Percentiles rank a stretch among this genome's conserved stretches.
phyloP scores from a whole-genome alignment of 2,113 vertebrate species.

The Nothoprocta perdicaria region DNA sequence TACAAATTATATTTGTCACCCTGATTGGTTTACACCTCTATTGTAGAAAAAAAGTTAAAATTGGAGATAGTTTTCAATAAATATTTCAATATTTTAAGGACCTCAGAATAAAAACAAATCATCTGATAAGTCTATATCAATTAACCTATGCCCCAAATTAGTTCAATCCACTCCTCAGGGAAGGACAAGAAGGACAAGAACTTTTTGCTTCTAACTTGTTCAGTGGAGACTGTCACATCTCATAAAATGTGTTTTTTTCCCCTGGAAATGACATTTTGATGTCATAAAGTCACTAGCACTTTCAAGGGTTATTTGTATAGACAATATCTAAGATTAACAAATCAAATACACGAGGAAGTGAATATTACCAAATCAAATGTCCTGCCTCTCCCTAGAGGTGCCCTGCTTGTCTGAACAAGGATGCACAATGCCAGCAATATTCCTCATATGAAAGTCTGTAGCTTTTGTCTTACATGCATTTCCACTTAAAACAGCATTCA shows the following conservation, averaged over 20 bases:
- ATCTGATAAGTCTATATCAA: neutral
- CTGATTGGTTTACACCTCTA: neutral
- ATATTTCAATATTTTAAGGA: neutral
- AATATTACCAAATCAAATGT: neutral
- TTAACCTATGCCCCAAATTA: neutral
- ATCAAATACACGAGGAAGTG: neutral
- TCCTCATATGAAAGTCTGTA: neutral
- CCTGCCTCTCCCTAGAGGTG: neutral
- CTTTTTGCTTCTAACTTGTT: neutral
- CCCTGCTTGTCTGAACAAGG: neutral
- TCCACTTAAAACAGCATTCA: neutral
- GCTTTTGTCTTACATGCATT: neutral
- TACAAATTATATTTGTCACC: neutral
- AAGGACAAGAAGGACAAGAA: slow-evolving; percentile 11
- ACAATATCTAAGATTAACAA: neutral
- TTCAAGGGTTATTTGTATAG: slow-evolving; percentile 26
- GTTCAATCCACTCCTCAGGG: neutral
- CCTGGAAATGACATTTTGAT: slow-evolving; percentile 47
- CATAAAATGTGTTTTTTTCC: neutral
- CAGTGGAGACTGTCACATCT: slow-evolving; percentile 19
- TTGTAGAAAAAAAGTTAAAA: neutral
- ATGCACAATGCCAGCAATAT: neutral
- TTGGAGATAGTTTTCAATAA: neutral
- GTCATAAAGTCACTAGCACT: slow-evolving; percentile 16
- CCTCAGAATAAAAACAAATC: neutral